Evolutionary conservation across 2,113 vertebrate genomes (phyloP).

Genomic region (Sylvietta virens): DNA sequence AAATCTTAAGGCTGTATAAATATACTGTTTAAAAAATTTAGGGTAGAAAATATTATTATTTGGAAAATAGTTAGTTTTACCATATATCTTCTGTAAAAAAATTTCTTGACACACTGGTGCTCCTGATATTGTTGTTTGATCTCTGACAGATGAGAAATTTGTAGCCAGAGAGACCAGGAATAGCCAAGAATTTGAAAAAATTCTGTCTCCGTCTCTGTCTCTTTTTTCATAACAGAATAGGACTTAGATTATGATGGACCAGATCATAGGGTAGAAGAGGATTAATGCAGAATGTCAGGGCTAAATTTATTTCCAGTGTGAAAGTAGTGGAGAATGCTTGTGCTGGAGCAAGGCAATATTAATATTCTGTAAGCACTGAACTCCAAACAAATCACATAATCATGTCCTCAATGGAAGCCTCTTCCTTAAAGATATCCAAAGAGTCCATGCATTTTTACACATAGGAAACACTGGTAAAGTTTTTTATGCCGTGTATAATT

Average conservation of each 20-base stretch:
- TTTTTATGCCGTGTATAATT: conserved; percentile 12
- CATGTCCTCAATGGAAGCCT: neutral
- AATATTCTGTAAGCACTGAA: neutral
- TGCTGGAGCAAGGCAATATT: neutral
- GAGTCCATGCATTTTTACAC: neutral
- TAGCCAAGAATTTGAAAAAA: neutral
- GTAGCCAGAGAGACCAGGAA: neutral
- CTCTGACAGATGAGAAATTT: neutral
- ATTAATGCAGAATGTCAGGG: neutral
- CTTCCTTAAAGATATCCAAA: conserved; percentile 13
- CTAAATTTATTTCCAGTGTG: neutral
- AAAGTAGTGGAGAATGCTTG: neutral
- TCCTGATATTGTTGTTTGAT: neutral
- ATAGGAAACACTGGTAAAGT: neutral
- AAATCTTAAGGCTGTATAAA: neutral
- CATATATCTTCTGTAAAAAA: neutral
- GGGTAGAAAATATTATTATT: neutral
- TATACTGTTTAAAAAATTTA: neutral
- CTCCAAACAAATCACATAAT: neutral
- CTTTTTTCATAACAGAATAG: neutral
- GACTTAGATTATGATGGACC: neutral
- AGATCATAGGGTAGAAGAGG: neutral
- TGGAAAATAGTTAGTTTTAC: neutral
- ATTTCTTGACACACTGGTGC: neutral
- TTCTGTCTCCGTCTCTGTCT: neutral